These are phyloP conservation scores for Drosophila parthenogenetica DNA, from an alignment of 2,888 invertebrate genomes.

Conservation along the genomic window DNA sequence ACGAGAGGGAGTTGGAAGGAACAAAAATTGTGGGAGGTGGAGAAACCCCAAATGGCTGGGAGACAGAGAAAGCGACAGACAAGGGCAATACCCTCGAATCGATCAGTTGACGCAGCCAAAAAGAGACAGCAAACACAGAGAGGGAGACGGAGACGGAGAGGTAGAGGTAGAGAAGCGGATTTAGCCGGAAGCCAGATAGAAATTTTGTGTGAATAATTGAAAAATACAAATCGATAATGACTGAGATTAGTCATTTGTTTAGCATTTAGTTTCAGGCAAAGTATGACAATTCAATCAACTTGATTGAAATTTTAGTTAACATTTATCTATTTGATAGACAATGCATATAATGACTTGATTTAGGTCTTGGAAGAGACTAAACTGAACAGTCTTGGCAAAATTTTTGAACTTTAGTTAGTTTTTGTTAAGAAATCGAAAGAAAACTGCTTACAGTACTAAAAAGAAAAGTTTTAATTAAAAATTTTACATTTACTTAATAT, in stretches of 20 bases:
- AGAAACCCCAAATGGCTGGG: slow-evolving; percentile 9
- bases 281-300: slow-evolving; percentile 12
- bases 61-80: slow-evolving; percentile 7
- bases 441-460: too few relatives aligned
- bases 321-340: not conserved
- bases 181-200: slow-evolving; percentile 30
- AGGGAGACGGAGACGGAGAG: too few relatives aligned
- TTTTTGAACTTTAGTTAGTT: too few relatives aligned
- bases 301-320: not conserved
- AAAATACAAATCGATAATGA: slow-evolving; percentile 16
- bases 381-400: too few relatives aligned
- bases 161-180: not conserved
- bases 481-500: too few relatives aligned
- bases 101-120: slow-evolving; percentile 12
- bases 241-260: slow-evolving; percentile 22
- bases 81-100: slow-evolving; percentile 53
- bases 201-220: slow-evolving; percentile 20
- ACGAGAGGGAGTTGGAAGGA: not conserved
- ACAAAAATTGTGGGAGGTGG: not conserved
- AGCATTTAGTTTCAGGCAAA: slow-evolving; percentile 7
- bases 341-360: too few relatives aligned
- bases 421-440: too few relatives aligned
- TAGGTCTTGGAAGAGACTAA: not conserved
- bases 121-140: not conserved
- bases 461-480: too few relatives aligned